Evolutionary conservation across 2,888 invertebrate species (phyloP), one percentile per base, ranked within the genome.

Genomic region (Drosophila peninsularis): DNA sequence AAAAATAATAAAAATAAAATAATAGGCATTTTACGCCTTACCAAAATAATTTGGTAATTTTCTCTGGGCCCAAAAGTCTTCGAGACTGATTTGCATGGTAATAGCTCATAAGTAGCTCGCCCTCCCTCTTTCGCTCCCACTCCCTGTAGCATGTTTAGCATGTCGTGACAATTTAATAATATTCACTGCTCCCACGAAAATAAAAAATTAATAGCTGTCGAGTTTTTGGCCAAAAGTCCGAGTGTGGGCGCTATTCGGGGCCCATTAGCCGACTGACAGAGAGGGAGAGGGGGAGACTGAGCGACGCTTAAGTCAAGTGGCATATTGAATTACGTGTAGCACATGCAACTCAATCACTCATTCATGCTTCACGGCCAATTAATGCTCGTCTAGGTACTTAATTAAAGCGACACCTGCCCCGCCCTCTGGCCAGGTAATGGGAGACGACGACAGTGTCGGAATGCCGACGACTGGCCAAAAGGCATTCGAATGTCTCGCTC

Each of bases 351-450:
- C 50, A 72, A 80, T 84, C 81, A 70, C 45, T 82, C 82, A 82
- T 75, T 75, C 64, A 80, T 70, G 69, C 67, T 76, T 73, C 78
- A 80, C 71, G 65, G 55, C 47, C 75, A 74, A 74, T 78, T 78
- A 57, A 52, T 61, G 60, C 21, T 21, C 42, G 53, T 5, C 19
- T 5, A 30, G 56, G 47, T 39, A 36, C 54, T 37, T 64, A 78
- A 75, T 75, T 78, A 78, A 75, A 78, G 19, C 45, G 62, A 70
- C 60, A 75, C 76, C 62, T 70, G 61, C n/a, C 32, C 37, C 24
- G 17, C 32, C 32, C 41, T 14, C 13, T 19, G 14, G 1, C 36
- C 52, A 54, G 52, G 78, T 74, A 75, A 75, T 52, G 19, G 39
- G 60, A 75, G 56, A 62, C 67, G 78, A 30, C 68, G 62, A 75